Percentiles rank a stretch among this genome's conserved stretches.
Evolutionary conservation across 2,113 vertebrate species (phyloP).

Genomic region (Amphiprion percula): DNA sequence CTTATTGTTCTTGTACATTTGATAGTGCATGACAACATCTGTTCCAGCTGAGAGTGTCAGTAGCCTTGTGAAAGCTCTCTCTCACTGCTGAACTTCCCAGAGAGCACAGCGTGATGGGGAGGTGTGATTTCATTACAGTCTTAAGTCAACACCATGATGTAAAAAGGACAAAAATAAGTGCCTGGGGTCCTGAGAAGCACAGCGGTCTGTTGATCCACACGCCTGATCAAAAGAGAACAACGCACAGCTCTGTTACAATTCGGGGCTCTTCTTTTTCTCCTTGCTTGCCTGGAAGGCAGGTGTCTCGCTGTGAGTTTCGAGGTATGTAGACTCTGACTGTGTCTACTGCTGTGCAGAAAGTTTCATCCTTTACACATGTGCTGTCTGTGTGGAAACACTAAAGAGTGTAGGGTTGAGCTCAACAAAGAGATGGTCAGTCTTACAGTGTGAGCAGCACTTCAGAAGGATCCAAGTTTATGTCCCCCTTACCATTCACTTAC

Average conservation of each 20-base stretch:
- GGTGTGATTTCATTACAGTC: constrained; percentile 62
- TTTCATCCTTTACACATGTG: constrained; percentile 15
- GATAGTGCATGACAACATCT: constrained; percentile 57
- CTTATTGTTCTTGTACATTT: constrained; percentile 56
- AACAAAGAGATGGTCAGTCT: not conserved
- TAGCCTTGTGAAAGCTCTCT: constrained; percentile 43
- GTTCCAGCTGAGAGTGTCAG: constrained; percentile 59
- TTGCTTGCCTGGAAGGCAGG: constrained; percentile 47
- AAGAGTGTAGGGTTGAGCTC: not conserved
- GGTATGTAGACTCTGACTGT: constrained; percentile 36
- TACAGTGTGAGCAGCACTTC: not conserved
- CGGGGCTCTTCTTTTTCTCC: constrained; percentile 17
- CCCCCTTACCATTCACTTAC: no score
- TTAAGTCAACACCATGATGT: constrained; percentile 34
- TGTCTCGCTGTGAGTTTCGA: constrained; percentile 54
- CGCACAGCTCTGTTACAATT: constrained; percentile 66
- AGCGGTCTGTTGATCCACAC: constrained; percentile 36
- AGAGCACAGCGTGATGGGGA: constrained; percentile 53
- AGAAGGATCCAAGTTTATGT: not conserved
- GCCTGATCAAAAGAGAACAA: constrained; percentile 58
- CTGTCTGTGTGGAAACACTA: constrained; percentile 11
- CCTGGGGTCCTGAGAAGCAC: constrained; percentile 57
- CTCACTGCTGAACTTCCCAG: constrained; percentile 23
- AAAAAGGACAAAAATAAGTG: constrained; percentile 4
- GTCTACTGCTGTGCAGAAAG: constrained; percentile 44